Evolutionary conservation across 2,888 invertebrate species (phyloP), one percentile per base, ranked within the genome.

Genomic region (Drosophila phalerata): DNA sequence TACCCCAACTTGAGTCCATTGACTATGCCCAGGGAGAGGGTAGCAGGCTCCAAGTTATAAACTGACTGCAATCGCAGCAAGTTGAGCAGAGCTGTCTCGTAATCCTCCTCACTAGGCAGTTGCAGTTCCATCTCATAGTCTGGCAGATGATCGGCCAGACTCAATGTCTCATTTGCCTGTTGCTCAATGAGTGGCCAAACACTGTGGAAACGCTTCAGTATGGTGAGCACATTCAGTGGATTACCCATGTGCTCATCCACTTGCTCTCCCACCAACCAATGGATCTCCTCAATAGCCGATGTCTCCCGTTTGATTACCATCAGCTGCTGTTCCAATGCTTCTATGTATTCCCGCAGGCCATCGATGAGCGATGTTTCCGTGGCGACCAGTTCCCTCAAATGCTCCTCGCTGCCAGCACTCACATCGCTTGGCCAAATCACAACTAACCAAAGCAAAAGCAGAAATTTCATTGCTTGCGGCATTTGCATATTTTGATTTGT

Each of bases 181-280:
- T 94, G 93, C 91, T 96, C 96, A n/a, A 91, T 52, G 66, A 95
- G 95, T 5, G 78, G 85, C 92, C 98, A 97, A 92, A 98, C 98
- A 1, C 96, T 95, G 0, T 98, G 97, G 89, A 98, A 94, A 86
- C 97, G 94, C 93, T 98, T 98, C 25, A 98, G 96, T 48, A 98
- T 94, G 17, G 97, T 94, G 92, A 97, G 98, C 5, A 98, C 98
- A 92, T 98, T 98, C 74, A 98, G 96, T 0, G 98, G 98, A 93
- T 98, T 98, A 1, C 96, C 95, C 77, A 98, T 77, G 66, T 85
- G 77, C 60, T 85, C 74, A 34, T 74, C 75, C 17, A 87, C 84
- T 38, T 82, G 73, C 3, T 63, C 63, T 8, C 77, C 70, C 6
- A 84, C 89, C 34, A 66, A 68, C 15, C 71, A 70, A 69, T 92